Evolutionary conservation across 2,113 vertebrate species (phyloP).

Genomic region (Geococcyx californianus): DNA sequence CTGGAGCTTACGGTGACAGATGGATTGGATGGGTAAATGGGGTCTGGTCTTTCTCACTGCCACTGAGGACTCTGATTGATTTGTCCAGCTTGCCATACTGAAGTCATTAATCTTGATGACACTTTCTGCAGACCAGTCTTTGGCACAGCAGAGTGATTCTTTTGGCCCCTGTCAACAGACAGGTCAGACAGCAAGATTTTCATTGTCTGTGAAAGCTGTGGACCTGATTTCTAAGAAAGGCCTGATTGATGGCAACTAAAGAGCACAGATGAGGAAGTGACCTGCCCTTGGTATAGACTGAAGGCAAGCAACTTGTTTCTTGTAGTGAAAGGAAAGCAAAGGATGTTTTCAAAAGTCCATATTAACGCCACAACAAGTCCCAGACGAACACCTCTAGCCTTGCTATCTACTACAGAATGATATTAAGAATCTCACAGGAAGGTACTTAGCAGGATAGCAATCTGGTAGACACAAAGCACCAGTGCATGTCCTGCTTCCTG

Average conservation of each 20-base stretch:
- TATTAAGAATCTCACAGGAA: background rate
- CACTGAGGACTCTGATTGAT: constrained; percentile 3
- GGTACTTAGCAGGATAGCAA: background rate
- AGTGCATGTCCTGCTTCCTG: background rate
- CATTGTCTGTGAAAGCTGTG: background rate
- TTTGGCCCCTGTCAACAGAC: constrained; percentile 1
- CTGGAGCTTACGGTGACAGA: background rate
- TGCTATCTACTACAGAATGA: background rate
- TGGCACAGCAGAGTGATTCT: background rate
- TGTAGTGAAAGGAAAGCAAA: background rate
- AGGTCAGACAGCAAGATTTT: background rate
- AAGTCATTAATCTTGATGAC: constrained; percentile 51
- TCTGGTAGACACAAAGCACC: background rate
- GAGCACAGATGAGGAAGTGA: background rate
- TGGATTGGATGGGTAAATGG: background rate
- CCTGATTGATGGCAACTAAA: background rate
- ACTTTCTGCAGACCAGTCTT: background rate
- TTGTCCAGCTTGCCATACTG: constrained; percentile 1
- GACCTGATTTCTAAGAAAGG: background rate
- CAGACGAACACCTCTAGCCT: background rate
- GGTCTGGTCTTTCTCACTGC: background rate
- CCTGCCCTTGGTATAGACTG: background rate
- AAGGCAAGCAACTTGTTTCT: background rate
- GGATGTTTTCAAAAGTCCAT: background rate
- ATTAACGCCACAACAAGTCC: background rate